Base-by-base conservation (phyloP, 1,140 invertebrate genomes). In the Maniola jurtina region DNA sequence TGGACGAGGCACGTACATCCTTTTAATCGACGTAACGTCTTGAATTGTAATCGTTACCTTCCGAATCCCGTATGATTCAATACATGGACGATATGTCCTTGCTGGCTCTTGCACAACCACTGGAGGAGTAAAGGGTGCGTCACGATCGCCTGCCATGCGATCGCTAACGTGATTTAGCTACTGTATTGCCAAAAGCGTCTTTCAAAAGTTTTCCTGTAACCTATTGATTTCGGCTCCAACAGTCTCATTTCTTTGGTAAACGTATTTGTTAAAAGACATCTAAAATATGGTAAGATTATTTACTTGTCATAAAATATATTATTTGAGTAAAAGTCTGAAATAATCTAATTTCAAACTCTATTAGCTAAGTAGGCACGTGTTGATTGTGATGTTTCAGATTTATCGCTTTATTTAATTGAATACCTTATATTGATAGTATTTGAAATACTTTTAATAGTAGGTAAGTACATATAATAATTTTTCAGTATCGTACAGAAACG, bases 151-250 rank as follows among this genome's bases (percentile, higher is more conserved):
- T 62, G 60, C 57, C 65, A 63, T 57, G 59, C 58, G 36, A 56
- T 61, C 38, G 54, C 60, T 75, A 58, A 82, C 80, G 83, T 83
- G 83, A 86, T 76, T 76, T 70, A 75, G 68, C 79, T 79, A 76
- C 75, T 80, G 72, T 79, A 84, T 81, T 75, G 16, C 15, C 6
- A 25, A 52, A 16, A 52, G 7, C 45, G 45, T 14, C 45, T n/a
- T 48, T 3, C 45, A 9, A 25, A 52, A 11, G 14, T 86, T 82
- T 86, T 81, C 84, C 77, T 84, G 77, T 75, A 59, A 63, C 34
- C 50, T 34, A 57, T 15, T 42, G 36, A 15, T 35, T 63, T 34
- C 47, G 16, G 33, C n/a, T 15, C 2, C 10, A 52, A 52, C 0
- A 8, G 6, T 0, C 25, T 55, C 16, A 50, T 64, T 35, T 11